A percentile compares a stretch with the other conserved stretches of the same genome.
phyloP scores from a whole-genome alignment of 30 jellyfish, hydroid and myxozoan species.

The Aurelia sp. region DNA sequence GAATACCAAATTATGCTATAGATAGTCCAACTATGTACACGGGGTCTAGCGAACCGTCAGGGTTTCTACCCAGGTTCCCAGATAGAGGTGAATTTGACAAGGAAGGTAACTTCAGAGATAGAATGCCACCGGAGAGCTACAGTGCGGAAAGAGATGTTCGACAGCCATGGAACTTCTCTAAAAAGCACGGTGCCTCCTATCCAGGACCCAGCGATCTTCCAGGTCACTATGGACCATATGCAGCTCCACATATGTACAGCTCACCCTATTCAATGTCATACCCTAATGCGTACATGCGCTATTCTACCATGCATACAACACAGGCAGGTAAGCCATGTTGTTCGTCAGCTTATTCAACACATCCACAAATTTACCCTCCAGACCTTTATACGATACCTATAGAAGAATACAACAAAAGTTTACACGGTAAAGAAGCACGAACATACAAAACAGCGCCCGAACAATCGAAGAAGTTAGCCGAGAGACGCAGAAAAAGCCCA shows the following conservation, averaged over 20 bases:
- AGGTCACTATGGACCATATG: conserved; percentile 35
- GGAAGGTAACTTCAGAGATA: conserved; percentile 14
- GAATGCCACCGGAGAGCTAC: background rate
- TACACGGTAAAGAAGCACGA: conserved; percentile 41
- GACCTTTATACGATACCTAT: conserved; percentile 57
- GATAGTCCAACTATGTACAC: conserved; percentile 38
- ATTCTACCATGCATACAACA: conserved; percentile 42
- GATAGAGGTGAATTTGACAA: conserved; percentile 31
- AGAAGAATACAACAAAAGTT: conserved; percentile 41
- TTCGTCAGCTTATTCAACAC: conserved; percentile 52
- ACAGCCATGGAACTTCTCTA: conserved; percentile 34
- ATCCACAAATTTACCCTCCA: conserved; percentile 47
- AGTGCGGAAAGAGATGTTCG: conserved; percentile 11
- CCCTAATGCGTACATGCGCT: conserved; percentile 42
- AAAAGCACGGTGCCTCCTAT: conserved; percentile 5
- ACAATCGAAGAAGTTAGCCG: conserved; percentile 6
- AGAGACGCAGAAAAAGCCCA: background rate
- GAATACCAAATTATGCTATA: conserved; percentile 30
- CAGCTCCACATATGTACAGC: conserved; percentile 31
- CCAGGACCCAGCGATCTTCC: conserved; percentile 34
- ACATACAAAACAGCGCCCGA: conserved; percentile 12
- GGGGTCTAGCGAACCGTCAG: conserved; percentile 10
- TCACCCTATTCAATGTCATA: conserved; percentile 43
- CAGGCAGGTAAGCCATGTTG: conserved; percentile 44
- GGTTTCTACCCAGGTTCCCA: conserved; percentile 23